phyloP scores from a whole-genome alignment of 2,797 vertebrate species.

The Scyliorhinus canicula region DNA sequence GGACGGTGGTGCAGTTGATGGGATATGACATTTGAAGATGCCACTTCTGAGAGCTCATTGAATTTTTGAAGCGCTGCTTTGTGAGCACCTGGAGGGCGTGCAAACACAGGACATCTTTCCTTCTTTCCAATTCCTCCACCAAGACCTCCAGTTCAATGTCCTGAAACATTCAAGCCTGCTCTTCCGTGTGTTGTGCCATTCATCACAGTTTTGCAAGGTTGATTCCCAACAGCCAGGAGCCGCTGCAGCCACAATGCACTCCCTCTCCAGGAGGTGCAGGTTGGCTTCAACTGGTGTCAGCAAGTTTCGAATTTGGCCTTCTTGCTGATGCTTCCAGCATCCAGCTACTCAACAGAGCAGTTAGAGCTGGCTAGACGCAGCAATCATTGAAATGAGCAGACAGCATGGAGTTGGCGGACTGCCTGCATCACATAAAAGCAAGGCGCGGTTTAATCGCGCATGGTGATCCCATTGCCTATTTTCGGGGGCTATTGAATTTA shows the following conservation, averaged over 20 bases:
- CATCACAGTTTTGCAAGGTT: background rate
- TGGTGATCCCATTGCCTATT: background rate
- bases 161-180: background rate
- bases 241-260: background rate
- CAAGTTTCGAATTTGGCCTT: background rate
- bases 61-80: background rate
- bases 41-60: background rate
- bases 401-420: background rate
- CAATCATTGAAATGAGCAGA: background rate
- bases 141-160: background rate
- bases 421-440: background rate
- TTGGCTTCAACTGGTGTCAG: background rate
- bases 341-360: too few relatives aligned
- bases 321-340: too few relatives aligned
- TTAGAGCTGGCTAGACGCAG: too few relatives aligned
- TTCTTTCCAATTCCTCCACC: background rate
- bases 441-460: background rate
- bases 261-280: background rate
- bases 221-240: background rate
- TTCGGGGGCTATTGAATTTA: background rate
- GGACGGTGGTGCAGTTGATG: too few relatives aligned
- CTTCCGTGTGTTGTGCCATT: background rate
- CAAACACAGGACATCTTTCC: background rate
- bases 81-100: background rate
- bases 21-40: too few relatives aligned